phyloP scores from a whole-genome alignment of 2,888 invertebrate genomes.

The Stenoptilia bipunctidactyla region DNA sequence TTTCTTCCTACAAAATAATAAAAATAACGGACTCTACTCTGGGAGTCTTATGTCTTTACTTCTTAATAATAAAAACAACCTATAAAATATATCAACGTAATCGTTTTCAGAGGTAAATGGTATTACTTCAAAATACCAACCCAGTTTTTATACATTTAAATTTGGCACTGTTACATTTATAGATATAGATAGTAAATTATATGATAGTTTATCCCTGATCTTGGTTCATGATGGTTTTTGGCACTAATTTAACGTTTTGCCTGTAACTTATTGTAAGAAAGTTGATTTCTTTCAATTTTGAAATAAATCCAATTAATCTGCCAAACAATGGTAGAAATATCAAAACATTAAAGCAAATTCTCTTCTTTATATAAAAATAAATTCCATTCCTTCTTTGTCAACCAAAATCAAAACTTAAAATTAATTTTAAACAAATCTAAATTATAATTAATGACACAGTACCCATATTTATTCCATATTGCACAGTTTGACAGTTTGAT shows the following conservation, averaged over 20 bases:
- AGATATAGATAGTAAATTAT: not conserved
- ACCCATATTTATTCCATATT: conserved; percentile 47
- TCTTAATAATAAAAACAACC: conserved; percentile 70
- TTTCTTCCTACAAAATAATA: conserved; percentile 36
- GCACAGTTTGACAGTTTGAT: conserved; percentile 49
- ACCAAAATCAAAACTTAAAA: conserved; percentile 40
- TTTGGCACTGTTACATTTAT: conserved; percentile 53
- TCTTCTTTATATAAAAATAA: conserved; percentile 18
- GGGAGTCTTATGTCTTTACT: conserved; percentile 43
- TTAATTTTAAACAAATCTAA: conserved; percentile 40
- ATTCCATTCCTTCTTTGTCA: conserved; percentile 32
- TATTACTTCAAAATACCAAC: conserved; percentile 23
- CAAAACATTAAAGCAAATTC: conserved; percentile 11
- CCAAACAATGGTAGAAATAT: conserved; percentile 19
- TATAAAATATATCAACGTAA: conserved; percentile 69
- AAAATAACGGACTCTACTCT: conserved; percentile 34
- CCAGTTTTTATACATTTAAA: conserved; percentile 30
- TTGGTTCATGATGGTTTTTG: conserved; percentile 12
- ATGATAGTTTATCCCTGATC: conserved; percentile 13
- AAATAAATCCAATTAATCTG: conserved; percentile 2
- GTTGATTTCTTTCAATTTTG: not conserved
- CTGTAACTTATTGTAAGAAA: not conserved
- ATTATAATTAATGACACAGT: conserved; percentile 43
- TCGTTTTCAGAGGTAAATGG: conserved; percentile 37
- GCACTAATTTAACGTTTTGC: conserved; percentile 4